These are phyloP conservation scores for Drosophila bifasciata DNA, from an alignment of 1,140 invertebrate genomes.

Conservation along the genomic window DNA sequence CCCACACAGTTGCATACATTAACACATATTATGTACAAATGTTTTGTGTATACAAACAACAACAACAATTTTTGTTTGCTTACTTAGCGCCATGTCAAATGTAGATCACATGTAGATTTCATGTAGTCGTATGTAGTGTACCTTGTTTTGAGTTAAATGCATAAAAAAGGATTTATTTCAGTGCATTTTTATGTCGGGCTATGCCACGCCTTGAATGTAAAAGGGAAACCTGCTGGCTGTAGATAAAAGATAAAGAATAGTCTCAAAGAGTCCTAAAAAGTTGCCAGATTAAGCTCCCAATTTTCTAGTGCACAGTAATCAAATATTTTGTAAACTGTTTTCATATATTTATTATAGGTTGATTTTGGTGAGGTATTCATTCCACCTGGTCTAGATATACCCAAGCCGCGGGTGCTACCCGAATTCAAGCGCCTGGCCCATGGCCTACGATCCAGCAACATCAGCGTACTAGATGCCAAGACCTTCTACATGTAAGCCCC, in stretches of 20 bases:
- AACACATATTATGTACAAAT: constrained; percentile 59
- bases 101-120: constrained; percentile 31
- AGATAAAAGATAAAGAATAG: background rate
- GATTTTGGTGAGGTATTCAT: constrained; percentile 94
- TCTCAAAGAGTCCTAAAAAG: no score
- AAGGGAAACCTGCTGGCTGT: background rate
- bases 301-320: no score
- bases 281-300: no score
- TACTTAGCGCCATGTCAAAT: constrained; percentile 45
- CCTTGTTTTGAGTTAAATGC: no score
- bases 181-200: background rate
- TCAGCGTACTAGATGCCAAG: constrained; percentile 95
- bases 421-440: constrained; percentile 94
- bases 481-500: constrained; percentile 89
- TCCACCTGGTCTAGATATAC: constrained; percentile 89
- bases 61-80: constrained; percentile 62
- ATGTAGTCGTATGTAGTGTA: background rate
- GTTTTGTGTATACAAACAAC: constrained; percentile 75
- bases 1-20: constrained; percentile 24
- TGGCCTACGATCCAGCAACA: constrained; percentile 94
- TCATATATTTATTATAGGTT: constrained; percentile 86
- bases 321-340: no score
- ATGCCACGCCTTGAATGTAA: constrained; percentile 1
- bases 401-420: constrained; percentile 90
- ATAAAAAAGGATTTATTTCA: background rate